A percentile compares a stretch with the other conserved stretches of the same genome.
Conservation (phyloP, 2,888 invertebrate genomes). For the Yponomeuta cagnagella region DNA sequence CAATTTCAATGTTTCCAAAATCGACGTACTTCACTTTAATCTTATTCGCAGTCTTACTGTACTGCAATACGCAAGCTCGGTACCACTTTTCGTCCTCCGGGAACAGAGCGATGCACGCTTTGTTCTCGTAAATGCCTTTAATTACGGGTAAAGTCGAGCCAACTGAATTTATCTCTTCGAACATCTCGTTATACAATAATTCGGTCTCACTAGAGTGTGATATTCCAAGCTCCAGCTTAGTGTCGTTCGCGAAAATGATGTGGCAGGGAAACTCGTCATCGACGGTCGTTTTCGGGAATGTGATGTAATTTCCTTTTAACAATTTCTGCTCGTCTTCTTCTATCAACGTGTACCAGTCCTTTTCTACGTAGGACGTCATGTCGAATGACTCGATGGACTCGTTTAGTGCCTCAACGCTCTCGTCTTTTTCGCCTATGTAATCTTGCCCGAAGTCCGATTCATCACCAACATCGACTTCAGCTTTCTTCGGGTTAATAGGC, state of each 20-base stretch:
- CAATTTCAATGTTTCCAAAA: constrained; percentile 80
- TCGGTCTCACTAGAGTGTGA: constrained; percentile 39
- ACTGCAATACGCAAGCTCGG: constrained; percentile 78
- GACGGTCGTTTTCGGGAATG: constrained; percentile 36
- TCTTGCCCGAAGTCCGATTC: constrained; percentile 49
- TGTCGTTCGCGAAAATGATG: constrained; percentile 45
- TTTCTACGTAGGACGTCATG: constrained; percentile 31
- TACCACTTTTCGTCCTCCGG: constrained; percentile 81
- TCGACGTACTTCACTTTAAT: constrained; percentile 83
- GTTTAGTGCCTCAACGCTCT: constrained; percentile 24
- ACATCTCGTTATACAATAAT: constrained; percentile 63
- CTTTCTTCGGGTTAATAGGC: constrained; percentile 21
- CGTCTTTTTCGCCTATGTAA: constrained; percentile 45
- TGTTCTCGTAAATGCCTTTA: constrained; percentile 57
- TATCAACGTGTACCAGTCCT: constrained; percentile 50
- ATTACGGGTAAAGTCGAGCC: constrained; percentile 57
- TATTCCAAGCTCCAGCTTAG: constrained; percentile 20
- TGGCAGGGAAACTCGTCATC: constrained; percentile 46
- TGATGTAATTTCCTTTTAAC: constrained; percentile 23
- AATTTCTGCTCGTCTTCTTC: constrained; percentile 32
- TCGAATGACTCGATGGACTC: constrained; percentile 35
- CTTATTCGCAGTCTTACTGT: constrained; percentile 48
- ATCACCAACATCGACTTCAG: constrained; percentile 17
- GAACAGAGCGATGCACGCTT: constrained; percentile 79
- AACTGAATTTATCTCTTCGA: constrained; percentile 63